Evolutionary conservation across 2,797 vertebrate genomes (phyloP).

Genomic region (Bovichtus variegatus): DNA sequence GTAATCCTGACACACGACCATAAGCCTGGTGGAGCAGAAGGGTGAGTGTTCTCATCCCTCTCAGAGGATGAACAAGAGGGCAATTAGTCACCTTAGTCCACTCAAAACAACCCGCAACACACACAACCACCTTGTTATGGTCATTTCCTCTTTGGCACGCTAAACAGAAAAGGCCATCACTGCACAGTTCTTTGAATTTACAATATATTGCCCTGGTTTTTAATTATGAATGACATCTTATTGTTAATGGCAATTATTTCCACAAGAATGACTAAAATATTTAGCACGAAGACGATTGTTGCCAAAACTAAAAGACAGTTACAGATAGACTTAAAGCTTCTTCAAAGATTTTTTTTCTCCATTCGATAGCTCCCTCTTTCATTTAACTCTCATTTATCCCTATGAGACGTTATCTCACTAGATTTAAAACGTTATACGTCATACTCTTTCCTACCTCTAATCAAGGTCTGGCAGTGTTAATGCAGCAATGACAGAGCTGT

Average conservation of each 20-base stretch:
- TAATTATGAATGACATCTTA: constrained; percentile 41
- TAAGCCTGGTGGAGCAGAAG: constrained; percentile 35
- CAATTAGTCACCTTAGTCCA: constrained; percentile 56
- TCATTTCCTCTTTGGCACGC: neutral
- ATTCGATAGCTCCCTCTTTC: neutral
- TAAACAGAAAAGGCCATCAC: neutral
- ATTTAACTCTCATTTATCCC: neutral
- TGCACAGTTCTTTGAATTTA: constrained; percentile 4
- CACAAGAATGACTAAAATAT: constrained; percentile 13
- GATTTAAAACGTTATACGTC: constrained; percentile 20
- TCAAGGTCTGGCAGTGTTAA: constrained; percentile 21
- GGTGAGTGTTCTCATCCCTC: constrained; percentile 46
- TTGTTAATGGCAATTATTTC: constrained; percentile 20
- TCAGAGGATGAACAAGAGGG: constrained; percentile 54
- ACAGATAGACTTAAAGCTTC: neutral
- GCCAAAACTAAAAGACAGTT: neutral
- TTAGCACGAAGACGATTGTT: neutral
- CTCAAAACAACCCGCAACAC: constrained; percentile 1
- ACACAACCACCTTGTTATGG: neutral
- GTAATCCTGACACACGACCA: constrained; percentile 48
- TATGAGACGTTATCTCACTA: constrained; percentile 47
- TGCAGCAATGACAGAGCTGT: constrained; percentile 13
- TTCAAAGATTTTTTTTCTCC: constrained; percentile 10
- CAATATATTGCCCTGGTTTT: constrained; percentile 33
- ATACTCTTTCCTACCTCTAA: constrained; percentile 20